phyloP scores from a whole-genome alignment of 2,113 vertebrate genomes.

The Pteropus alecto region DNA sequence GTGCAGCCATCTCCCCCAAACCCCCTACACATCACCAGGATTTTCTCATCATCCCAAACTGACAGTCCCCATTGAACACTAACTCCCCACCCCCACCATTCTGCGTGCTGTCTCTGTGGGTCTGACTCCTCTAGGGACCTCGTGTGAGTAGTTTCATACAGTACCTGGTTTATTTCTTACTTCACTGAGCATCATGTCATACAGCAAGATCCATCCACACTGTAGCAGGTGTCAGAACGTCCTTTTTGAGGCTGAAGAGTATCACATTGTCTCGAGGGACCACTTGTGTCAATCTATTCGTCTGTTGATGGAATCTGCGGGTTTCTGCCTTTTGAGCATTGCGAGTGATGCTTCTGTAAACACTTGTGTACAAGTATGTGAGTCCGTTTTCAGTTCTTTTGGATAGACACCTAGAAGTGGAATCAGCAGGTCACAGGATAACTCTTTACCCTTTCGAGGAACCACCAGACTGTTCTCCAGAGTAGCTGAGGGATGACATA shows the following conservation, averaged over 20 bases:
- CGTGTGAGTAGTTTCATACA: neutral
- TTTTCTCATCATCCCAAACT: neutral
- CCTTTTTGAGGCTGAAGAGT: neutral
- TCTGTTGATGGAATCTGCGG: neutral
- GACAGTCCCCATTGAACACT: neutral
- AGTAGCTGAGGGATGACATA: too few species aligned
- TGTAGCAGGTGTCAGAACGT: neutral
- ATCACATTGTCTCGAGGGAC: too few species aligned
- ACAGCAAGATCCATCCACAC: rapidly evolving
- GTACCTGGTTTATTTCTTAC: neutral
- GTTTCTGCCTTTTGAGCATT: neutral
- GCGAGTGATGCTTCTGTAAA: neutral
- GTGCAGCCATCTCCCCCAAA: too few species aligned
- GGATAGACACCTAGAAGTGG: neutral
- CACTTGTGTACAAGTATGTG: neutral
- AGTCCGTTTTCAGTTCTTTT: neutral
- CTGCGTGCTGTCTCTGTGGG: neutral
- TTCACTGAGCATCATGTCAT: neutral
- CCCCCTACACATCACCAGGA: neutral
- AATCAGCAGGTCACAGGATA: rapidly evolving
- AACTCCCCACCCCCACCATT: neutral
- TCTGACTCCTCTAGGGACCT: neutral
- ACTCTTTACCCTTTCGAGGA: neutral
- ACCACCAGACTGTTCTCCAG: neutral
- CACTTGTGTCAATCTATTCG: neutral